Evolutionary conservation across 1,140 invertebrate species (phyloP), one percentile per base, ranked within the genome.

Genomic region (Anoplolepis gracilipes): DNA sequence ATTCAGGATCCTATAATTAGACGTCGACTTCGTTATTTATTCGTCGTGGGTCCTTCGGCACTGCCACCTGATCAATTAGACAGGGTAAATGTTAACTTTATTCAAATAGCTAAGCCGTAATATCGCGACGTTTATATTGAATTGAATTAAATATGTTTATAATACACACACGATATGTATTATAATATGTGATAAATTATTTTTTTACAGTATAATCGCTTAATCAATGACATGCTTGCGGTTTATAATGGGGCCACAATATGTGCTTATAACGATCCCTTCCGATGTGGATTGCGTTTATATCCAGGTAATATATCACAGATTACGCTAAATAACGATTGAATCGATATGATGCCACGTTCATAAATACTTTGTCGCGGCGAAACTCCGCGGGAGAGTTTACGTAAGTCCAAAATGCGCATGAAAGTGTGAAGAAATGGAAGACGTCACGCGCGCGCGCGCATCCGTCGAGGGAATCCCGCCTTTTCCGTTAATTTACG

Each of bases 191-290:
- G 19, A 6, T 42, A 59, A 28, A 30, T 22, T 25, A 59, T 22
- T 53, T 89, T 89, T 89, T 96, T 96, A 2, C 94, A 98, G 98
- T 98, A 98, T 93, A 98, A 98, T 94, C 96, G 97, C 22, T 94
- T 98, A 22, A 97, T 98, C 81, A 98, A 98, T 91, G 97, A 98
- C 88, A 98, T 99, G 98, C 95, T 98, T 53, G 96, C 97, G 2
- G 97, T 98, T 19, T 99, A 98, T 95, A 98, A 98, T 91, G 97
- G 96, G n/a, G 98, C 98, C 1, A 97, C 97, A 57, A 97, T 98
- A 69, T 98, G 98, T 92, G 97, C 97, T 2, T 97, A 97, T 93
- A 97, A 98, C 91, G 97, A 98, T 91, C 97, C 97, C 0, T 97
- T 98, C 92, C 96, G 97, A 84, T 98, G 98, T 90, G 97, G 97